Conservation (phyloP, 2,888 invertebrate species). For the Agrochola litura region DNA sequence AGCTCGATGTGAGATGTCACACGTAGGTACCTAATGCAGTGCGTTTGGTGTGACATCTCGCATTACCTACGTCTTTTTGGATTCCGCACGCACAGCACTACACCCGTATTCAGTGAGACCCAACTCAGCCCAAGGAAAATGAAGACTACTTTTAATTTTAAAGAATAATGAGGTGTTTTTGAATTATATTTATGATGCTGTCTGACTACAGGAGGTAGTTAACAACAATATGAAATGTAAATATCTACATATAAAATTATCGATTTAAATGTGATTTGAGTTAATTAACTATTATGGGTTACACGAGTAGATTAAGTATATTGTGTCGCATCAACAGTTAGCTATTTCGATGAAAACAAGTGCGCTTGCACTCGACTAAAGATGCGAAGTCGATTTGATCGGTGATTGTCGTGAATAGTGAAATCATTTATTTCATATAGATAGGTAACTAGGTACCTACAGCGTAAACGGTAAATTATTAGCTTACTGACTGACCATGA, state of each 20-base stretch:
- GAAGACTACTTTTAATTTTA: background rate
- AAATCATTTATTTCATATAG: background rate
- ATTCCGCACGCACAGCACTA: background rate
- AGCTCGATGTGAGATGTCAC: background rate
- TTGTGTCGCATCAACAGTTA: background rate
- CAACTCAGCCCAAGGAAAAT: background rate
- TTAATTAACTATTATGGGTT: background rate
- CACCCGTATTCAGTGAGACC: background rate
- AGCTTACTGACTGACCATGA: background rate
- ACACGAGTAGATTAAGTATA: background rate
- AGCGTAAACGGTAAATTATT: background rate
- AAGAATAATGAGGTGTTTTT: background rate
- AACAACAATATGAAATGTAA: background rate
- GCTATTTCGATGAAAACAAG: background rate
- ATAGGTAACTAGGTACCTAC: background rate
- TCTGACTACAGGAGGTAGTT: no score
- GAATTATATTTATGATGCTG: background rate
- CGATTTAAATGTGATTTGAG: background rate
- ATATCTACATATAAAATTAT: background rate
- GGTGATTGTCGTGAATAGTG: constrained; percentile 5
- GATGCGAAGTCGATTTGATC: background rate
- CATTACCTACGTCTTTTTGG: background rate
- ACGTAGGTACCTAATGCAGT: background rate
- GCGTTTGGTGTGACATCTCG: background rate
- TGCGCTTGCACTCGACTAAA: constrained; percentile 5